Conservation (phyloP, 1,140 invertebrate genomes). For the Heliconius hewitsoni region DNA sequence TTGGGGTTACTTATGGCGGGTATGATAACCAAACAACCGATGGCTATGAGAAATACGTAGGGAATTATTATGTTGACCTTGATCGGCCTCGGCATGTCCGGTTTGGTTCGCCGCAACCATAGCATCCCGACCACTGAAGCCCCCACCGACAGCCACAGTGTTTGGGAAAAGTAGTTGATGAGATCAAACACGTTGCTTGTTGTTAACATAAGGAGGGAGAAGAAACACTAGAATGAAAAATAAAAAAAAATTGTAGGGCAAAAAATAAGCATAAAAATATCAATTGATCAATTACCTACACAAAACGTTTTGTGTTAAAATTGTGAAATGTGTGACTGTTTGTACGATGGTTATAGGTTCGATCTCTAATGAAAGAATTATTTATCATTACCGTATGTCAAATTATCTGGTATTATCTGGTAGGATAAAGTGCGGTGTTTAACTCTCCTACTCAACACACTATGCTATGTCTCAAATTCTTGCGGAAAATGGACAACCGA, state of each 20-base stretch:
- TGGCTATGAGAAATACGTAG: slow-evolving; percentile 91
- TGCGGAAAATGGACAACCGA: too few species aligned
- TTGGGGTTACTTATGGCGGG: slow-evolving; percentile 89
- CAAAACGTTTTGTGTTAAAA: too few species aligned
- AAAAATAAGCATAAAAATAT: too few species aligned
- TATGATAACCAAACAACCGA: slow-evolving; percentile 90
- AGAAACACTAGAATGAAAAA: slow-evolving; percentile 83
- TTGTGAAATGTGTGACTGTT: too few species aligned
- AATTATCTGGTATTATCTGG: too few species aligned
- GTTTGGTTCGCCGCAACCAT: slow-evolving; percentile 86
- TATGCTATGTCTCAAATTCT: too few species aligned
- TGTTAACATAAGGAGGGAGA: slow-evolving; percentile 87
- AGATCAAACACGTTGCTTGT: slow-evolving; percentile 87
- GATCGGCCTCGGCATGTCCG: slow-evolving; percentile 90
- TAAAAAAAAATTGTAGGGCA: slow-evolving; percentile 7
- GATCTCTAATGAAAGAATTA: too few species aligned
- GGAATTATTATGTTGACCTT: slow-evolving; percentile 91
- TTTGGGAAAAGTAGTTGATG: slow-evolving; percentile 91
- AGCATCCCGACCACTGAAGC: slow-evolving; percentile 90
- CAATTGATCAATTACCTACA: too few species aligned
- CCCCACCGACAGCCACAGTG: slow-evolving; percentile 89
- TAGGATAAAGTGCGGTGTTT: too few species aligned
- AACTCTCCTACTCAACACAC: too few species aligned
- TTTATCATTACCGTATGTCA: too few species aligned
- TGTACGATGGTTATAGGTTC: too few species aligned